Base-by-base conservation (phyloP, 2,797 vertebrate species). In the Rhynchotus rufescens region DNA sequence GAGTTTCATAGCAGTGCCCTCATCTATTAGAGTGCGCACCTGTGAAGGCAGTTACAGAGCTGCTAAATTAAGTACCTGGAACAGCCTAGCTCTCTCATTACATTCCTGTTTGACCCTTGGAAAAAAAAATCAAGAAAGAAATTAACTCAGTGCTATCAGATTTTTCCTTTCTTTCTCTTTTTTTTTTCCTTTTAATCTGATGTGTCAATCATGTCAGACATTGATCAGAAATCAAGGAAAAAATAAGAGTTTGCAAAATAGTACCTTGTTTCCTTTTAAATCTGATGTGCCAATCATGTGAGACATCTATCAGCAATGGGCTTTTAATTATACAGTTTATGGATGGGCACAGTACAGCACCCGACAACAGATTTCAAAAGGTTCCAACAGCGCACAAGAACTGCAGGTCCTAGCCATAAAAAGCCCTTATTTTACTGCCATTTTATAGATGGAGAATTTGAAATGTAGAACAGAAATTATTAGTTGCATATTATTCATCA, bases 51-150 rank as follows among this genome's bases (percentile, higher is more conserved):
- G 3, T 15, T 15, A 12, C 17, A 44, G 15, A 77, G 11, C 0
- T 56, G 20, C 40, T 8, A 28, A 28, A 11, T 32, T 21, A 76
- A 60, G 15, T 1, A 19, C 42, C 15, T 20, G 23, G 3, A 38
- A 2, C 30, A 36, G 5, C 10, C 7, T 8, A 0, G 21, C 1
- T 9, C 23, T 26, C 30, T 10, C 32, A 5, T 60, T 8, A 4
- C 11, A 3, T 2, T 28, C 14, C 68, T 42, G 15, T 69, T 42
- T 51, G 40, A 26, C 3, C 22, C 38, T 8, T 28, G 45, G 45
- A 45, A 45, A 4, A 51, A 74, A 15, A 4, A 23, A 0, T n/a
- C 42, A 51, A 20, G 11, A 52, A 52, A 49, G 66, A 65, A 32
- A 52, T 26, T 8, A 15, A 60, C 12, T 19, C 47, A 49, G 40